These are phyloP conservation scores for Melinaea menophilus DNA, from an alignment of 2,888 invertebrate species.

Conservation along the genomic window DNA sequence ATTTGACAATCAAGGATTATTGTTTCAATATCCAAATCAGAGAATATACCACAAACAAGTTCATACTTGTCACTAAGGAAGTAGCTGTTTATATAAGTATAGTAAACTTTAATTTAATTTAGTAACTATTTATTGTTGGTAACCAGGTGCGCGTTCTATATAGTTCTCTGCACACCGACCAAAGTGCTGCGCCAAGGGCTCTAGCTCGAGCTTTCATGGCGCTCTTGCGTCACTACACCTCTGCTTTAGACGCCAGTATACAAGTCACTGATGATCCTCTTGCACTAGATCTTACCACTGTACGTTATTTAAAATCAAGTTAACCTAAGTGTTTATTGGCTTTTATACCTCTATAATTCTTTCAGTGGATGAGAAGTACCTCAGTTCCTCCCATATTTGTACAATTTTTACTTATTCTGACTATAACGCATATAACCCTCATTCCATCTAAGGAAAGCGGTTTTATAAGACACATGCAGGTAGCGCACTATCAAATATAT, in stretches of 20 bases:
- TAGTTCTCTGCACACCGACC: constrained; percentile 59
- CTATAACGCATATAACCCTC: constrained; percentile 58
- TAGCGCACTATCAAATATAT: constrained; percentile 27
- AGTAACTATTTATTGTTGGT: not conserved
- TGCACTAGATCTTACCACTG: constrained; percentile 53
- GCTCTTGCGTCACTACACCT: constrained; percentile 55
- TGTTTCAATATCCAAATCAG: too few relatives aligned
- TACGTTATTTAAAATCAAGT: constrained; percentile 30
- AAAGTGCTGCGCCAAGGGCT: constrained; percentile 53
- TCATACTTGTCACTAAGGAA: not conserved
- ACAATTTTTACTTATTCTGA: constrained; percentile 58
- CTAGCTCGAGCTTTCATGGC: constrained; percentile 57
- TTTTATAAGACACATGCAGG: constrained; percentile 60
- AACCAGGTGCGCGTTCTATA: constrained; percentile 53
- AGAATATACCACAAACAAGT: too few relatives aligned
- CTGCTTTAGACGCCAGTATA: constrained; percentile 49
- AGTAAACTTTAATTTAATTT: not conserved
- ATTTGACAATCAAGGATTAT: too few relatives aligned
- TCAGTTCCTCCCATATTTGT: constrained; percentile 50
- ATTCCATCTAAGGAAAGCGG: constrained; percentile 63
- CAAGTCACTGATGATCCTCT: constrained; percentile 58
- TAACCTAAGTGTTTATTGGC: not conserved
- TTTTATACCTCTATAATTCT: constrained; percentile 19
- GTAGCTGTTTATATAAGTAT: not conserved
- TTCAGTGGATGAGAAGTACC: constrained; percentile 49